Conservation (phyloP, 2,113 vertebrate genomes). For the Cepphus grylle region DNA sequence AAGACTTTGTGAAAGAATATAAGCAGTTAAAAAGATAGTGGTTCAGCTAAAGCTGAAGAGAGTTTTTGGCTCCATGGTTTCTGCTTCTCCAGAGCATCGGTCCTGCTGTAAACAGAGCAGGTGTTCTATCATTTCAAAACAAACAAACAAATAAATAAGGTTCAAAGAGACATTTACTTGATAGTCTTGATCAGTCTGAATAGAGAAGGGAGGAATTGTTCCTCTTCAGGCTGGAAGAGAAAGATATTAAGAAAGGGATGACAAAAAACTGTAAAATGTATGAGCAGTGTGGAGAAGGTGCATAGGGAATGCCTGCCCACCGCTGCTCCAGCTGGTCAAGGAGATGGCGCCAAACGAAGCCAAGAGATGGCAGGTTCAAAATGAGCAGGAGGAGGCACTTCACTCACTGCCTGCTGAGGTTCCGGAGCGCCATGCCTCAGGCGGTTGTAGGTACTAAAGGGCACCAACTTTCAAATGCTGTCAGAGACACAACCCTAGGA, state of each 20-base stretch:
- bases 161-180: not conserved
- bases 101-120: not conserved
- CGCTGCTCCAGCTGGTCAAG: not conserved
- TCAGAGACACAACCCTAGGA: not conserved
- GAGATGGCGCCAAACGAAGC: not conserved
- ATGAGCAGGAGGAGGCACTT: not conserved
- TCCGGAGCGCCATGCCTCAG: rapidly evolving
- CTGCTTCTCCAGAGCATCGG: not conserved
- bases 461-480: not conserved
- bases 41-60: not conserved
- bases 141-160: not conserved
- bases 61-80: not conserved
- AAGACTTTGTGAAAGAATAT: not conserved
- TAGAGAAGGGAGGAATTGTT: not conserved
- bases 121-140: not conserved
- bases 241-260: not conserved
- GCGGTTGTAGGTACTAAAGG: not conserved
- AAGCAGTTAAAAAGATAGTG: not conserved
- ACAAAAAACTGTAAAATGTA: not conserved
- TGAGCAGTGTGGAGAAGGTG: not conserved
- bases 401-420: not conserved
- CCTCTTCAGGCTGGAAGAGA: not conserved
- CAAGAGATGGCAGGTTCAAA: not conserved
- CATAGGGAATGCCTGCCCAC: not conserved
- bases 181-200: not conserved